A percentile compares a stretch with the other conserved stretches of the same genome.
Conservation (phyloP, 2,797 vertebrate species). For the Salarias fasciatus region DNA sequence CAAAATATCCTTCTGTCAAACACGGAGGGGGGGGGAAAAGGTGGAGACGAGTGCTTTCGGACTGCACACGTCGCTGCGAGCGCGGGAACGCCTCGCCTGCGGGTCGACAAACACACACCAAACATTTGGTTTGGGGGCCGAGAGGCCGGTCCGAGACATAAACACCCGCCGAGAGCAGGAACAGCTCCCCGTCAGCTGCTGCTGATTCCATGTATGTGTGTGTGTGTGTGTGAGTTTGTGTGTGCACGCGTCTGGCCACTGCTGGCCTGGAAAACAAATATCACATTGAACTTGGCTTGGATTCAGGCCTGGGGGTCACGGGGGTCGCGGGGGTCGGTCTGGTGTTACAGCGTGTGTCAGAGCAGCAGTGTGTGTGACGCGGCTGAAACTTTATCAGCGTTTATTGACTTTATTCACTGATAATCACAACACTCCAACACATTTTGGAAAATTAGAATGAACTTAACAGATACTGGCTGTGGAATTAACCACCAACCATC, state of each 20-base stretch:
- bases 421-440: no score
- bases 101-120: constrained; percentile 18
- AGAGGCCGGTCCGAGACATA: constrained; percentile 35
- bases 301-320: background rate
- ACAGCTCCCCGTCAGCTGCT: constrained; percentile 4
- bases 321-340: constrained; percentile 1
- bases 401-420: background rate
- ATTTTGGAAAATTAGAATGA: no score
- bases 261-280: constrained; percentile 31
- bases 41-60: background rate
- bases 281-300: background rate
- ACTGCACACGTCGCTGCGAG: background rate
- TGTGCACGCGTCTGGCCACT: no score
- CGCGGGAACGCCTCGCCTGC: constrained; percentile 12
- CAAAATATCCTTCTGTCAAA: no score
- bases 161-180: constrained; percentile 37
- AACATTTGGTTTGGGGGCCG: constrained; percentile 50
- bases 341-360: constrained; percentile 7
- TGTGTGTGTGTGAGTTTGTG: background rate
- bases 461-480: no score
- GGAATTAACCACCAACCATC: no score
- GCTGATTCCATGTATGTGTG: constrained; percentile 17
- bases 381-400: background rate
- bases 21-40: no score
- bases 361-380: background rate